Percentiles rank a stretch among this genome's conserved stretches.
Conservation (phyloP, 2,113 vertebrate species). For the Ceyx melanurus region DNA sequence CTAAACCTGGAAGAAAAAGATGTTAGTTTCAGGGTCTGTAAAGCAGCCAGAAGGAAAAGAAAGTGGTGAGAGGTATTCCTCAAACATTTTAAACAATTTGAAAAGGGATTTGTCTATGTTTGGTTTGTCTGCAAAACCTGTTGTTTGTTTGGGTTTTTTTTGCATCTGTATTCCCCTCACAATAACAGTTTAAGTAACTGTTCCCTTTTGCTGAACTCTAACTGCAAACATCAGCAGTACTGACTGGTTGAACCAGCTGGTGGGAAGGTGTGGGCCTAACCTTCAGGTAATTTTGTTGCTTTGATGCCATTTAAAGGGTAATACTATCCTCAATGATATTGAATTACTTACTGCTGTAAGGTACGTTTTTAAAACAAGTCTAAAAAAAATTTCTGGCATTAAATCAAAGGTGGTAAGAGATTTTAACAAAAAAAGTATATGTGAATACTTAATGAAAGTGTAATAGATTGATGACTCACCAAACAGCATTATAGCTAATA, state of each 20-base stretch:
- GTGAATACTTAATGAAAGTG: neutral
- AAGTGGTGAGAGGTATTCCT: neutral
- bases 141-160: neutral
- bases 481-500: neutral
- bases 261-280: neutral
- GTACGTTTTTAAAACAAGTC: neutral
- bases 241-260: neutral
- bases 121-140: neutral
- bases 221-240: neutral
- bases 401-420: neutral
- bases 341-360: neutral
- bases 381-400: neutral
- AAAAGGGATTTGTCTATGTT: neutral
- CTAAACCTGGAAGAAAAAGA: neutral
- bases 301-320: neutral
- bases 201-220: neutral
- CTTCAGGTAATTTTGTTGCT: neutral
- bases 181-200: neutral
- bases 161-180: neutral
- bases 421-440: neutral
- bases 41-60: neutral
- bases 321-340: neutral
- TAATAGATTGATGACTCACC: neutral
- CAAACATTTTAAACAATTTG: neutral
- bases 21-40: neutral